Conservation (phyloP, 2,113 vertebrate genomes). For the Lanius collurio region DNA sequence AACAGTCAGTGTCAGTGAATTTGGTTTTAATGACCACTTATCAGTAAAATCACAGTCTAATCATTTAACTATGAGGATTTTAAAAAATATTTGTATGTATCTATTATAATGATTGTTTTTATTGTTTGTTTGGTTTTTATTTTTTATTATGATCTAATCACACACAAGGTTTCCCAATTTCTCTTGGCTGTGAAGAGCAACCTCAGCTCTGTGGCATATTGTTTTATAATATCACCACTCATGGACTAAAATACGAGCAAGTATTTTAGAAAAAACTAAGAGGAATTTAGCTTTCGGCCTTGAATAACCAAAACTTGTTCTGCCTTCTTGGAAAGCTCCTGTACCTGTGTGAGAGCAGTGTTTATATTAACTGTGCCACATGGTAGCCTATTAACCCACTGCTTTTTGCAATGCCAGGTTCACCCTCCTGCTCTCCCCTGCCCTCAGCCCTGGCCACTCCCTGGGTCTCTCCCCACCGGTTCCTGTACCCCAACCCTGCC, state of each 20-base stretch:
- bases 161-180: background rate
- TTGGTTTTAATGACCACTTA: background rate
- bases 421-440: no score
- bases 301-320: background rate
- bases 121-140: background rate
- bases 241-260: background rate
- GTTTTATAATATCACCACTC: background rate
- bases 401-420: no score
- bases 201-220: background rate
- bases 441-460: no score
- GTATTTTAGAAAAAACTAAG: background rate
- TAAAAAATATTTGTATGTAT: background rate
- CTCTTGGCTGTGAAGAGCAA: background rate
- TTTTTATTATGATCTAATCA: background rate
- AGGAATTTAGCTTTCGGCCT: background rate
- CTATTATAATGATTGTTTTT: background rate
- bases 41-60: background rate
- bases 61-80: background rate
- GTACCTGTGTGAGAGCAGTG: rapidly evolving
- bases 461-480: no score
- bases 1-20: background rate
- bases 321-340: background rate
- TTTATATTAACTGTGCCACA: background rate
- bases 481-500: no score
- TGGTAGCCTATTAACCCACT: no score